Base-by-base conservation (phyloP, 2,888 invertebrate genomes). In the Sminthurinus aureus region DNA sequence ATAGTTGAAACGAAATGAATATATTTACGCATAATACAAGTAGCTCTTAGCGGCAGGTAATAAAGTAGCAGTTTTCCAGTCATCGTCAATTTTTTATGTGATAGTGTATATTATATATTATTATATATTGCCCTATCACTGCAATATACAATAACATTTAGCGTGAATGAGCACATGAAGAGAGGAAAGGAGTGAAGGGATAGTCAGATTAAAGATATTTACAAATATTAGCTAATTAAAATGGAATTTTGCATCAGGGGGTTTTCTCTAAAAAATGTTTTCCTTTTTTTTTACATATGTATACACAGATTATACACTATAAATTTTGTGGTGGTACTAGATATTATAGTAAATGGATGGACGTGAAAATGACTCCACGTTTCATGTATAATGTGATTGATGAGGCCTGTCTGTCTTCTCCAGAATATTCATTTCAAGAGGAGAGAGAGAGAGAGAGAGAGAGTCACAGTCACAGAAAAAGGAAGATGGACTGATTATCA, bases 331-430 rank as follows among this genome's bases (percentile, higher is more conserved):
- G 38, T 4, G 38, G 6, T 38, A 38, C 38, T 4, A 38, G 38
- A 38, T 38, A 38, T 38, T 38, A 38, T 38, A 38, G 38, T 38
- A 38, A 38, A 38, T 38, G 38, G 38, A 38, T 38, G 38, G 6
- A 38, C 38, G 38, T 38, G 38, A 38, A 38, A 38, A 38, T 38
- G 38, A 38, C 38, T 38, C 38, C 38, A 38, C 38, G 26, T 73
- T 26, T 24, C 1, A 38, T 73, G 15, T 73, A 4, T 15, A 18
- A n/a, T 50, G 75, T 81, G 79, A 79, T 79, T 79, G 67, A 79
- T 79, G 67, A 71, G 69, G 15, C 79, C 51, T 79, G 79, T 79
- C 79, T 69, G 13, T 58, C 58, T 58, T 58, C 38, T 79, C 79
- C 79, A 79, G 79, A 79, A 50, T 24, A 20, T 24, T 66, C 78